Conservation (phyloP, 1,140 invertebrate genomes). For the Sitodiplosis mosellana region DNA sequence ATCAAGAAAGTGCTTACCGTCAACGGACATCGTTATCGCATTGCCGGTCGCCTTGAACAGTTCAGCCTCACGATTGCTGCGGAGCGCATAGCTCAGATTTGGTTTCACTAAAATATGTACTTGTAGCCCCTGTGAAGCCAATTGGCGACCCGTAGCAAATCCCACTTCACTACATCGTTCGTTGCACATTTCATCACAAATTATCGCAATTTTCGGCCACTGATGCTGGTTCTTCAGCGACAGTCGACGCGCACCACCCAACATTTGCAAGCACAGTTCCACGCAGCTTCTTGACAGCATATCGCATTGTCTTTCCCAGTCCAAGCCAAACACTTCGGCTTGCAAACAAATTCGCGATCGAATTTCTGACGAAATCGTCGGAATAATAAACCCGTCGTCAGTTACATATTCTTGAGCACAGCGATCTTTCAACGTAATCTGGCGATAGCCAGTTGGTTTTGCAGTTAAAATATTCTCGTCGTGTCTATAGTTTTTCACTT, state of each 20-base stretch:
- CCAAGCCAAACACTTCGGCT: constrained; percentile 46
- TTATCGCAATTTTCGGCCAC: constrained; percentile 52
- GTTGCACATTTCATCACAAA: constrained; percentile 32
- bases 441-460: constrained; percentile 40
- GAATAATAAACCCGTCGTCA: constrained; percentile 60
- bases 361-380: constrained; percentile 46
- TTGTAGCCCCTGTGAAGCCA: constrained; percentile 63
- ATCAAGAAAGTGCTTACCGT: constrained; percentile 10
- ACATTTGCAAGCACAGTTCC: constrained; percentile 57
- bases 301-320: constrained; percentile 47
- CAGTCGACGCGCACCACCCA: constrained; percentile 53
- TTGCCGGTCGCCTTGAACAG: constrained; percentile 23
- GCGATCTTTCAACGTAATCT: constrained; percentile 41
- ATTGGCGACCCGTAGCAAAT: constrained; percentile 56
- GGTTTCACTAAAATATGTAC: constrained; percentile 45
- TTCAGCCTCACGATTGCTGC: constrained; percentile 15
- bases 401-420: constrained; percentile 54
- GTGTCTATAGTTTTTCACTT: constrained; percentile 35
- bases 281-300: constrained; percentile 54
- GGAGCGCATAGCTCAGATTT: constrained; percentile 21
- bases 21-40: constrained; percentile 16
- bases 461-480: constrained; percentile 69
- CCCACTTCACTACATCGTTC: constrained; percentile 41
- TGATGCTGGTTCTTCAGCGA: constrained; percentile 70
- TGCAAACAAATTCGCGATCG: constrained; percentile 42